Base-by-base conservation (phyloP, 2,888 invertebrate species). In the Eristalinus sepulchralis region DNA sequence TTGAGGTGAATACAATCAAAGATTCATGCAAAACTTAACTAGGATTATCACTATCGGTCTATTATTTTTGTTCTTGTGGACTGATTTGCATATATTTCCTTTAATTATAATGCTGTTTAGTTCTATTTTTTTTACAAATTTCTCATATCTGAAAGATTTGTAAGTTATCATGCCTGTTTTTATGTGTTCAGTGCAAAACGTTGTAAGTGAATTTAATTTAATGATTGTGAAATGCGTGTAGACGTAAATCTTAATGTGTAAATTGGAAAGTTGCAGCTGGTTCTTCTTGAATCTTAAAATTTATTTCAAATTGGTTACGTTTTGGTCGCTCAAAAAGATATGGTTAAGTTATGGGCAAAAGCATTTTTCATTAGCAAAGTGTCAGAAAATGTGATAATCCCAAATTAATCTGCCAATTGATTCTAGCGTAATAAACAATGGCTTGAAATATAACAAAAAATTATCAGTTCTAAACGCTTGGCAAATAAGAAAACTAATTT, bases 11-110 rank as follows among this genome's bases (percentile, higher is more conserved):
- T 67, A 27, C 24, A n/a, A 59, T n/a, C n/a, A 67, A 62, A 9
- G 36, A 53, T 67, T 82, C 85, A 85, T 85, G 85, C 85, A 77
- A 81, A 77, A 76, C 72, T 55, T 59, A 81, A 81, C n/a, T 34
- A n/a, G 33, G 72, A 36, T 24, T 71, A 36, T 53, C 33, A 70
- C 11, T 64, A 57, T 53, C 57, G 24, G 22, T 9, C 39, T 33
- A 31, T 8, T 34, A 6, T 33, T 22, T n/a, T 59, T 36, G 17
- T 13, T 24, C 5, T 20, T 36, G 36, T 36, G 36, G 36, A 13
- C 36, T 39, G 11, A 20, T 22, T 20, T 64, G 22, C 27, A 27
- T 31, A 0, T n/a, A 57, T n/a, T 22, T 22, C 33, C 57, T 68
- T 27, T 34, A 34, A 22, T 31, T 10, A 5, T 66, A 67, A 31